Evolutionary conservation across 2,888 invertebrate genomes (phyloP).

Genomic region (Platycnemis pennipes): DNA sequence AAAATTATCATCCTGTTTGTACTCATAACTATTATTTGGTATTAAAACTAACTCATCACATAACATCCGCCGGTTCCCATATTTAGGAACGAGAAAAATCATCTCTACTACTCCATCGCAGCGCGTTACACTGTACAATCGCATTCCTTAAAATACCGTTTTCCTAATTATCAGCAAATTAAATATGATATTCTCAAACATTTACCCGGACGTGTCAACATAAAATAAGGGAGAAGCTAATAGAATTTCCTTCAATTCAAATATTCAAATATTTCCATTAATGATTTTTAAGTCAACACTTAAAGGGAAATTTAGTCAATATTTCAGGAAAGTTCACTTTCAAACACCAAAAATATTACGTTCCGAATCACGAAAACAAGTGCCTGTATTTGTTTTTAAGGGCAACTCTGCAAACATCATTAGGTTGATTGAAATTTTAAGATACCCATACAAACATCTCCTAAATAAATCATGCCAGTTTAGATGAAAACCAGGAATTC

Average conservation of each 20-base stretch:
- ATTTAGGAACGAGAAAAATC: no score
- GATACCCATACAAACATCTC: not conserved
- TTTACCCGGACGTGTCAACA: no score
- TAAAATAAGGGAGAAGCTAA: not conserved
- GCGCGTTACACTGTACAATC: no score
- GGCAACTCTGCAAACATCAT: not conserved
- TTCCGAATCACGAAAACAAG: not conserved
- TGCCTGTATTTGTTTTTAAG: not conserved
- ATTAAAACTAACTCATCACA: no score
- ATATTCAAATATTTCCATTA: not conserved
- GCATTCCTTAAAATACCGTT: no score
- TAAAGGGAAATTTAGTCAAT: not conserved
- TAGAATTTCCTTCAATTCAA: not conserved
- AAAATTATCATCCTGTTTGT: no score
- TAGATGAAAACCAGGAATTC: not conserved
- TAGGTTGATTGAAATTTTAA: not conserved
- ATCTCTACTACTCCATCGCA: no score
- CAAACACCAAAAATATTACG: not conserved
- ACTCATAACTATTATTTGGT: no score
- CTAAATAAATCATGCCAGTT: not conserved
- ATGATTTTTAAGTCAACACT: not conserved
- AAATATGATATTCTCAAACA: no score
- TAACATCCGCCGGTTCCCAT: no score
- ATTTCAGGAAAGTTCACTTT: not conserved
- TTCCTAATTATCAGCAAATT: no score